Base-by-base conservation (phyloP, 2,888 invertebrate species). In the Epinotia nisella region DNA sequence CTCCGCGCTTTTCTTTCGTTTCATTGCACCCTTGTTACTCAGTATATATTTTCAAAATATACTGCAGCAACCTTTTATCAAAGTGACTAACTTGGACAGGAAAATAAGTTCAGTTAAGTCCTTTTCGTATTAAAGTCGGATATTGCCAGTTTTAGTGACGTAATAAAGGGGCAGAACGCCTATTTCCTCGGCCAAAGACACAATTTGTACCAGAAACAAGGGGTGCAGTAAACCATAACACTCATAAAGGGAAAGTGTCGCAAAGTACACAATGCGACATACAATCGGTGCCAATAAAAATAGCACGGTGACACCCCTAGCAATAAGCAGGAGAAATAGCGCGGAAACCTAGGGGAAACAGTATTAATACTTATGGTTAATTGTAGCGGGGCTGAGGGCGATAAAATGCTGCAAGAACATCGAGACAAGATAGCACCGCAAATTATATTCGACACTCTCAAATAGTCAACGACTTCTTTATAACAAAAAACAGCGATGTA, bases 361-460 rank as follows among this genome's bases (percentile, higher is more conserved):
- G 91, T 91, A 92, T 92, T 93, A 93, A 92, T 92, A 92, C 92
- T 92, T 91, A 91, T 91, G 87, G 92, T 92, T 92, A 93, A 93
- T 92, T 91, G 92, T 90, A 81, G 80, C 88, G 81, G 86, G 83
- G 83, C 75, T 79, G 75, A 77, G 79, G 80, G 79, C 77, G 74
- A 79, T 90, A 90, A 90, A 84, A 90, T 87, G 85, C 75, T 75
- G 82, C 84, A 21, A 35, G 58, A 11, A 17, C 49, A 3, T 45
- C 1, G 15, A n/a, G 24, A 24, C 61, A 10, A 24, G 45, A 45
- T 10, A 49, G n/a, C n/a, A n/a, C 3, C 45, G 15, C 45, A 45
- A 15, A 45, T 1, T 13, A 4, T 49, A 49, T n/a, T 49, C 49
- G 10, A 19, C 1, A 51, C 17, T 29, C 5, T 29, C 5, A 29